Evolutionary conservation across 2,888 invertebrate species (phyloP), one percentile per base, ranked within the genome.

Genomic region (Chesias legatella): DNA sequence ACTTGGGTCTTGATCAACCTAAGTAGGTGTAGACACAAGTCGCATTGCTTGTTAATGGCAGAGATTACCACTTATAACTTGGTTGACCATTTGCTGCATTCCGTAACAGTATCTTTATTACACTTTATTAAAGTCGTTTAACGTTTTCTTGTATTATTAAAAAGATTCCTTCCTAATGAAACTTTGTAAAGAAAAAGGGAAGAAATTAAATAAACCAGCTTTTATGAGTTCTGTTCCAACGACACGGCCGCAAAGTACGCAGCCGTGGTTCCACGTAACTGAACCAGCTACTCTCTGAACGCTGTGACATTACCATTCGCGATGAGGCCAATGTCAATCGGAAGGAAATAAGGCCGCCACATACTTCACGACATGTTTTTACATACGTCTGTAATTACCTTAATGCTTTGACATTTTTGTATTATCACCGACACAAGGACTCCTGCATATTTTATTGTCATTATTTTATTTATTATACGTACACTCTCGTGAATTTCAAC

Each of bases 311-410:
- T 37, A 23, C 57, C 55, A 48, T 57, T 55, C 40, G 39, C 45
- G 51, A 45, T 47, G 51, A 27, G 48, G 51, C 49, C 58, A 57
- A 56, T 58, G 56, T 36, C 53, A 39, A 48, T 51, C 60, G 60
- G 60, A 58, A 60, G 60, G 58, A 58, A 57, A 53, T 58, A 54
- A 56, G 58, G 58, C 48, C 56, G 58, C 48, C 56, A 32, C 39
- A 24, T 23, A 37, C 42, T n/a, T 43, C 36, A 33, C 37, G 43
- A 46, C 40, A 30, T 35, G 34, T 47, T 33, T 39, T 33, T 42
- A 32, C 35, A 22, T 20, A 32, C n/a, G 33, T 39, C 31, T 38
- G 38, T 26, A 36, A 33, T 40, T 40, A 45, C 20, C 32, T 13
- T 40, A 33, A 32, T 40, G 36, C 35, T 35, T 23, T 30, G 33